Evolutionary conservation across 2,797 vertebrate genomes (phyloP), one percentile per base, ranked within the genome.

Genomic region (Florisuga fusca): DNA sequence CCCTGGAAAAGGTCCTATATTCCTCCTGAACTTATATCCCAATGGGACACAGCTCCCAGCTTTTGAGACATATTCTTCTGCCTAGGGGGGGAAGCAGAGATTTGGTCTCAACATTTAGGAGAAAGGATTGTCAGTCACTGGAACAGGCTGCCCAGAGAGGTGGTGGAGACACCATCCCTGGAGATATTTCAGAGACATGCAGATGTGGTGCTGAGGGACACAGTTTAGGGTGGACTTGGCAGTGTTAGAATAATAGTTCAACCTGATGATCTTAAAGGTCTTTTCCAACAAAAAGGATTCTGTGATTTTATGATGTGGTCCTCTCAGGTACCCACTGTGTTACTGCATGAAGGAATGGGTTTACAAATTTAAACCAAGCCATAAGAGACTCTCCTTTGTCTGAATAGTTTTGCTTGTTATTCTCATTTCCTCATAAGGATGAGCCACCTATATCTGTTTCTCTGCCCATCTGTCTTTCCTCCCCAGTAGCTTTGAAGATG

Each of bases 401-500:
- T 75, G 86, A 68, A 43, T 51, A 80, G 18, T 55, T 77, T 38
- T 83, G 31, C 1, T 5, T 75, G 72, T 62, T 78, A 45, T 74
- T 77, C 33, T 78, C 12, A 57, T 51, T 75, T 85, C 64, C 74
- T 62, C 27, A 50, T 68, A 64, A 84, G 63, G 41, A 75, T 82
- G 29, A 94, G n/a, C 34, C n/a, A 62, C 84, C 57, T 85, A n/a
- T 81, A 74, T 68, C 77, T 27, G 1, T 62, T 43, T 75, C 59
- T 86, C 50, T 87, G 67, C 79, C 93, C 82, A 92, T 92, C 89
- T 94, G 82, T 92, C 59, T 92, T 87, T 67, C 29, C 31, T 93
- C n/a, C n/a, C 55, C 29, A 10, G 31, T 61, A 88, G 62, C 74
- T 93, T 75, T 92, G 83, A 95, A 92, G 83, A 34, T 75, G 86